These are phyloP conservation scores for Lasioglossum baleicum DNA, from an alignment of 1,140 invertebrate genomes.

Conservation along the genomic window DNA sequence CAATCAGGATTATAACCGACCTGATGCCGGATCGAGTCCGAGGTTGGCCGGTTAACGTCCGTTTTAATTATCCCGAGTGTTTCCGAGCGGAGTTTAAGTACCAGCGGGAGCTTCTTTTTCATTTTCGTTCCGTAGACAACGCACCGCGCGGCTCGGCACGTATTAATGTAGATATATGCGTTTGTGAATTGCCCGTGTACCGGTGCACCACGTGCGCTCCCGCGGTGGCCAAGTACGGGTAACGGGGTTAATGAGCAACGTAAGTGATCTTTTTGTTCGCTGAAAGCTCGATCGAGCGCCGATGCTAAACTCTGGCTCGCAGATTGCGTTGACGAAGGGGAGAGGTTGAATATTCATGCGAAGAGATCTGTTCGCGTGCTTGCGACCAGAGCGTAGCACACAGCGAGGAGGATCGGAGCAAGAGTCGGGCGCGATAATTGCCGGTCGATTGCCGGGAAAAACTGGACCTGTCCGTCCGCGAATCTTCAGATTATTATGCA, in stretches of 20 bases:
- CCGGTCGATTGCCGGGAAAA: background rate
- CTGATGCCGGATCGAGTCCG: too few species aligned
- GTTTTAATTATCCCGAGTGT: too few species aligned
- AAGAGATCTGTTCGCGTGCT: background rate
- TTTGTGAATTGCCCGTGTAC: slow-evolving; percentile 37
- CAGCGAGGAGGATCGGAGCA: background rate
- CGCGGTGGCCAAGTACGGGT: slow-evolving; percentile 55
- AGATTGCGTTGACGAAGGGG: slow-evolving; percentile 28
- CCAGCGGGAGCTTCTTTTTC: too few species aligned
- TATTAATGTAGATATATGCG: slow-evolving; percentile 58
- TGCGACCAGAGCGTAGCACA: background rate
- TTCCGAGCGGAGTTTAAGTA: too few species aligned
- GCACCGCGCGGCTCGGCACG: background rate
- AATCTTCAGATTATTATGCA: slow-evolving; percentile 28
- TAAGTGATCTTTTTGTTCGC: slow-evolving; percentile 39
- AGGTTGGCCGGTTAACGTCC: too few species aligned
- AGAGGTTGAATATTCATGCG: slow-evolving; percentile 53
- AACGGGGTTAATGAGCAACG: slow-evolving; percentile 58
- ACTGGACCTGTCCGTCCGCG: background rate
- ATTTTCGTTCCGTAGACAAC: too few species aligned
- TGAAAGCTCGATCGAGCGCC: slow-evolving; percentile 51
- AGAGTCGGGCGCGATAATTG: slow-evolving; percentile 3
- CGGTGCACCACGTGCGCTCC: slow-evolving; percentile 21
- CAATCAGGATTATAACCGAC: too few species aligned
- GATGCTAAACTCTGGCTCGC: slow-evolving; percentile 31